Evolutionary conservation across 1,140 invertebrate species (phyloP).

Genomic region (Chrysomallon squamiferum): DNA sequence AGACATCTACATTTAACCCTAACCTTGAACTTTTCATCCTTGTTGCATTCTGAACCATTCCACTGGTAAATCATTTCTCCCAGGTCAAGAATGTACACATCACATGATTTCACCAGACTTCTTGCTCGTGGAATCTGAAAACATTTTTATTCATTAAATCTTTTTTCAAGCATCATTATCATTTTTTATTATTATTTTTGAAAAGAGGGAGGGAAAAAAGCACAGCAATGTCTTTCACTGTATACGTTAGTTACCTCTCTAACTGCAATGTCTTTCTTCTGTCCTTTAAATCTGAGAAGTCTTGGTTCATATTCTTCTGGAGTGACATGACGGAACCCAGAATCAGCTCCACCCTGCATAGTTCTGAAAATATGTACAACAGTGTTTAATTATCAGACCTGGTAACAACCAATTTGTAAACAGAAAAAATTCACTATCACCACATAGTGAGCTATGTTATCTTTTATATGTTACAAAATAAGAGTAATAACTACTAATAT

Average conservation of each 20-base stretch:
- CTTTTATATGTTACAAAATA: too few relatives aligned
- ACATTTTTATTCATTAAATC: too few relatives aligned
- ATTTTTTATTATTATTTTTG: too few relatives aligned
- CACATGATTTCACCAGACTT: constrained; percentile 73
- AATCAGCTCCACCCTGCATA: constrained; percentile 69
- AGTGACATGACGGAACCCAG: constrained; percentile 68
- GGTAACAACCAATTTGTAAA: too few relatives aligned
- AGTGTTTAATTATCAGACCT: too few relatives aligned
- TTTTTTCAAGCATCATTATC: too few relatives aligned
- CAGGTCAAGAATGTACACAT: constrained; percentile 89
- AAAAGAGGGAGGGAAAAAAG: background rate
- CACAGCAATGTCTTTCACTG: background rate
- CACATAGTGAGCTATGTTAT: too few relatives aligned
- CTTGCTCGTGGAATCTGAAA: constrained; percentile 20
- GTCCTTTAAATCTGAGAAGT: constrained; percentile 69
- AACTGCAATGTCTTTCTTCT: constrained; percentile 32
- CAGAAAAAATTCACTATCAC: too few relatives aligned
- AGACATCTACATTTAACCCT: too few relatives aligned
- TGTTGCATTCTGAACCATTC: constrained; percentile 56
- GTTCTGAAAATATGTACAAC: too few relatives aligned
- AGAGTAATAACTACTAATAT: too few relatives aligned
- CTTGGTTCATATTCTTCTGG: constrained; percentile 65
- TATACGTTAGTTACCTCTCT: constrained; percentile 41
- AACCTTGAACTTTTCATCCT: constrained; percentile 59
- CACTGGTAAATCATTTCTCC: constrained; percentile 81